Evolutionary conservation across 2,888 invertebrate genomes (phyloP).

Genomic region (Pandemis cinnamomeana): DNA sequence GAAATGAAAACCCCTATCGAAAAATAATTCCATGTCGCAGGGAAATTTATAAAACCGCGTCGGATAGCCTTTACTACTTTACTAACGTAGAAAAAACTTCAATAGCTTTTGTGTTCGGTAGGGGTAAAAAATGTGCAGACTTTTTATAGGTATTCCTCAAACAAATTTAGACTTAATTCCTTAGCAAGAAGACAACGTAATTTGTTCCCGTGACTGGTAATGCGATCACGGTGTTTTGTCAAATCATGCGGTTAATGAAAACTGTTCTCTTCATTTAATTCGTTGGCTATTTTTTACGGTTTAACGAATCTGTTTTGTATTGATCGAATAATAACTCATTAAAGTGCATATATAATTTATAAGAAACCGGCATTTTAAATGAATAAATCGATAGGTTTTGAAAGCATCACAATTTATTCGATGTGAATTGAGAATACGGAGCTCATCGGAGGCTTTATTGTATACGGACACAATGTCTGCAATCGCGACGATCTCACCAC

Average conservation of each 20-base stretch:
- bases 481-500: constrained; percentile 56
- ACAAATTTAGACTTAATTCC: constrained; percentile 57
- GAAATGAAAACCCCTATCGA: constrained; percentile 63
- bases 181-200: constrained; percentile 65
- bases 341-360: too few relatives aligned
- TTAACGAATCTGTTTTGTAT: neutral
- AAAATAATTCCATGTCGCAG: constrained; percentile 43
- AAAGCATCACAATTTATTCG: neutral
- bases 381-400: too few relatives aligned
- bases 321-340: neutral
- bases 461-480: constrained; percentile 66
- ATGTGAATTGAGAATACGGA: constrained; percentile 46
- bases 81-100: neutral
- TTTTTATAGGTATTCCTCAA: constrained; percentile 49
- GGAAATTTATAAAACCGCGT: constrained; percentile 44
- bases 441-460: constrained; percentile 70
- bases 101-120: neutral
- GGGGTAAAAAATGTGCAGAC: constrained; percentile 46
- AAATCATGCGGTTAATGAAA: constrained; percentile 78
- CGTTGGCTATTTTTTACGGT: constrained; percentile 7
- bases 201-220: constrained; percentile 75
- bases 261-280: constrained; percentile 56
- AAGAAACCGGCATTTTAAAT: too few relatives aligned
- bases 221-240: constrained; percentile 71
- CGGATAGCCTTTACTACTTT: neutral